Base-by-base conservation (phyloP, 2,888 invertebrate genomes). In the Ormyrus thymus region DNA sequence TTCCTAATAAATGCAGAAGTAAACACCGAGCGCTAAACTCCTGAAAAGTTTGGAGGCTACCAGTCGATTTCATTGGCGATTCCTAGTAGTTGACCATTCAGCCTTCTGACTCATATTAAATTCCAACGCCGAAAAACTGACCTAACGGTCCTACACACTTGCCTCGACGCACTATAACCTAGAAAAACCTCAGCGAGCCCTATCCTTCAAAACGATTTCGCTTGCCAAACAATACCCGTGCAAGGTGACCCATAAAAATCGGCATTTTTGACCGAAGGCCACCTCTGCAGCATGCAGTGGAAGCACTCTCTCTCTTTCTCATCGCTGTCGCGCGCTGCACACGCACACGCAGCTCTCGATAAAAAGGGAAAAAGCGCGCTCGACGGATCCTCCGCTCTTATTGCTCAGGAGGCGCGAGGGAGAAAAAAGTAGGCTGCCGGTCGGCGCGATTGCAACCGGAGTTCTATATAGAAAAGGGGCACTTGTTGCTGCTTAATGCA, bases 101-200 rank as follows among this genome's bases (percentile, higher is more conserved):
- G n/a, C 5, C 9, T 58, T 77, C 70, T 77, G 76, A 77, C 76
- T 77, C 76, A 77, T 48, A 29, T 45, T 15, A 46, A 64, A 66
- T 72, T 62, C 62, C 46, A 43, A 15, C 15, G 6, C 5, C 53
- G 43, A 73, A 74, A 65, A 64, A 65, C 29, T 29, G 29, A 29
- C 29, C 29, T 29, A 64, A 65, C 55, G 61, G 48, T 69, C 43
- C 11, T 13, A 7, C 56, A 53, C 64, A 51, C 46, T 45, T 7
- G 45, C 11, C 6, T n/a, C 8, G 29, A 29, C 29, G 29, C 29
- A 29, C 29, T 29, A 29, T 29, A 29, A 29, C 29, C 29, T 29
- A 29, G 29, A 29, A 29, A 29, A 29, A 29, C 29, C 29, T 29
- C 29, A 4, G 29, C 29, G 29, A 3, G 29, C 29, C 29, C 29